Evolutionary conservation across 2,797 vertebrate genomes (phyloP).

Genomic region (Scyliorhinus canicula): DNA sequence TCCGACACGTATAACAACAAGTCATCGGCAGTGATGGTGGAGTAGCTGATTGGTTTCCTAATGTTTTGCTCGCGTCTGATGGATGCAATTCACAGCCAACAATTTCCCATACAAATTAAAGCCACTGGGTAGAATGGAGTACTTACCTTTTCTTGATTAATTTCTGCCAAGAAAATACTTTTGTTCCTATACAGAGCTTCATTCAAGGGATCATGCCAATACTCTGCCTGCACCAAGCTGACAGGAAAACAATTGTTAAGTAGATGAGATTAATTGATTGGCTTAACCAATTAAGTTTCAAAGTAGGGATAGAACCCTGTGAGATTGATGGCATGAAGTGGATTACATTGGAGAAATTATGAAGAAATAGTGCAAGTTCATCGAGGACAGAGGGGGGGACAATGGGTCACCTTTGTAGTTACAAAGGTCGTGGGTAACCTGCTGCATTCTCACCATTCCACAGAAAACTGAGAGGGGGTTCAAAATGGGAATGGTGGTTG

Average conservation of each 20-base stretch:
- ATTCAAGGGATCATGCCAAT: conserved; percentile 90
- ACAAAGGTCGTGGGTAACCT: background rate
- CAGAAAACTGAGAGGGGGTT: background rate
- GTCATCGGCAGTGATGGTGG: background rate
- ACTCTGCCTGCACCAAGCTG: conserved; percentile 92
- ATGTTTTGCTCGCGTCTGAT: background rate
- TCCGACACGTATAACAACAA: too few relatives aligned
- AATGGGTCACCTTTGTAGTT: background rate
- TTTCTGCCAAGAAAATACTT: conserved; percentile 88
- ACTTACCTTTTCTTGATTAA: conserved; percentile 91
- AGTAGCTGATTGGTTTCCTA: background rate
- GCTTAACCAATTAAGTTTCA: background rate
- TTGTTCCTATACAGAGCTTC: conserved; percentile 77
- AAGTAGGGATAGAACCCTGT: background rate
- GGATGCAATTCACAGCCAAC: background rate
- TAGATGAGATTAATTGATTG: background rate
- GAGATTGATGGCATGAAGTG: background rate
- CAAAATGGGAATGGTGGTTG: background rate
- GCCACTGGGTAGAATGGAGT: background rate
- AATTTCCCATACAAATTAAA: conserved; percentile 60
- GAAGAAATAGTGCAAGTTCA: background rate
- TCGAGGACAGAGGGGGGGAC: background rate
- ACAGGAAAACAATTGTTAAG: background rate
- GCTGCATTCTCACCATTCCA: background rate
- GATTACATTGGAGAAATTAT: background rate